Base-by-base conservation (phyloP, 2,113 vertebrate genomes). In the Cinclus cinclus region DNA sequence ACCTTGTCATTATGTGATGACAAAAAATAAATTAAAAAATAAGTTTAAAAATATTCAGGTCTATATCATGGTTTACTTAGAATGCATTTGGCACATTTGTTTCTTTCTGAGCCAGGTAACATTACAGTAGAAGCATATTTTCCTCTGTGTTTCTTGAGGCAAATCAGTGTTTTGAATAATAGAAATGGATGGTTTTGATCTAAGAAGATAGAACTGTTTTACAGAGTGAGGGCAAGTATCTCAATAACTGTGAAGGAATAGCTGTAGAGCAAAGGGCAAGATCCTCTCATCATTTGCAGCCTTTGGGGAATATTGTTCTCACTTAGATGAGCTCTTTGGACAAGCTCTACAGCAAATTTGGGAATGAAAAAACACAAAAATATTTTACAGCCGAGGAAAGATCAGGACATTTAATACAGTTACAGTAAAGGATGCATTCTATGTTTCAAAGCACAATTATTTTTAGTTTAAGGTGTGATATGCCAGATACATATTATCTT, bases 241-340 rank as follows among this genome's bases (percentile, higher is more conserved):
- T 83, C 91, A 89, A 63, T 95, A 97, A 92, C 79, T 82, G 31
- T 76, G 91, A 94, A 92, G 76, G 60, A 92, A 90, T 76, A 91
- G 60, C 56, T 87, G 35, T 63, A 82, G 78, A 92, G 68, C 58
- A 96, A 94, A 95, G 89, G 95, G 60, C 73, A 92, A 94, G 79
- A 90, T 62, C 63, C 31, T 94, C 46, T 94, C 52, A 94, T 95
- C 76, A 87, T 93, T 95, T 79, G 15, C 58, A 87, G 50, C 75
- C 69, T 79, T 87, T 83, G 55, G 70, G 83, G 84, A 93, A 87
- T 78, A 95, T 90, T 31, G 84, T 55, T 95, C 83, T 95, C 80
- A 85, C 86, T 97, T 94, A 92, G 50, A 94, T 81, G 74, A 94
- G 50, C 16, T 92, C 39, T 91, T 93, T 88, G 71, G 78, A 89